Base-by-base conservation (phyloP, 2,888 invertebrate genomes). In the Spialia ferax region DNA sequence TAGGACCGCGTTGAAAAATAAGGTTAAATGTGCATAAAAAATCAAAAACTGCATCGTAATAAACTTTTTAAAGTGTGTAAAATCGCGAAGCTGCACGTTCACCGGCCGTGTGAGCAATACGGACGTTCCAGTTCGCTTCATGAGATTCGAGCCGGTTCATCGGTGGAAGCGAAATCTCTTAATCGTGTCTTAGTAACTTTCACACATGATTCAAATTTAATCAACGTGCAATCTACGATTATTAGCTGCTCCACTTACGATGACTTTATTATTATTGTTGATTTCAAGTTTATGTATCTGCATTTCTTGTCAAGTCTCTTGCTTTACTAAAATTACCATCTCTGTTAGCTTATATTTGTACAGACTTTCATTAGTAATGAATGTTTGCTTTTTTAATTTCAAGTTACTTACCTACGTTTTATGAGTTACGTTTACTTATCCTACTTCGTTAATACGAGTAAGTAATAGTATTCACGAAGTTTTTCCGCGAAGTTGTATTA, bases 81-180 rank as follows among this genome's bases (percentile, higher is more conserved):
- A 61, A 42, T 67, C 45, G 61, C 35, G 79, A 83, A 79, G 79
- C 77, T 79, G 79, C 77, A 79, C 83, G 80, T 81, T 78, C 85
- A 82, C 73, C 79, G 75, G 76, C 80, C 79, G 84, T 82, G 75
- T 84, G 84, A 83, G 85, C 86, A 82, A 83, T 79, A 79, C 81
- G 75, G 75, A 76, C 86, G 84, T 79, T 87, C 80, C 84, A 88
- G 83, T 90, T 88, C 81, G 77, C 84, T 76, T 79, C 76, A 78
- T 79, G 76, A 78, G 81, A 82, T 80, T 79, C 76, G 75, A 87
- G 90, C 91, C 90, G 88, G 93, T 91, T 85, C 78, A 82, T 73
- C 81, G 78, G 74, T 76, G 81, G 76, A 78, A 82, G 83, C 76
- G 81, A 82, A 84, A 85, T 80, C 73, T 84, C 76, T 77, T 78